Conservation (phyloP, 2,888 invertebrate species). For the Papilio demoleus region DNA sequence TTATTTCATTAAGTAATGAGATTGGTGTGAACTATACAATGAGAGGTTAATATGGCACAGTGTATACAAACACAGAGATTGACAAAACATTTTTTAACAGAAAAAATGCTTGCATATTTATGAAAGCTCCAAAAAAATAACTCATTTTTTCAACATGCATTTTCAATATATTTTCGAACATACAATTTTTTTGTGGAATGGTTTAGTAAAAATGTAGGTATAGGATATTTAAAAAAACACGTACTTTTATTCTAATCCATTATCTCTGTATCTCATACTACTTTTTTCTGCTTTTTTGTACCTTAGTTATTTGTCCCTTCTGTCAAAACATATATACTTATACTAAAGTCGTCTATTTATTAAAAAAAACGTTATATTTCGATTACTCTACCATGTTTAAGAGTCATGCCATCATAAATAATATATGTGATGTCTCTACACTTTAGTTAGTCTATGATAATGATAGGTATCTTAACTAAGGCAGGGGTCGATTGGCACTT, state of each 20-base stretch:
- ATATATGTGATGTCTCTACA: background rate
- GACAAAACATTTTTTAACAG: background rate
- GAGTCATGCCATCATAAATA: too few relatives aligned
- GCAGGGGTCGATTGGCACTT: constrained; percentile 29
- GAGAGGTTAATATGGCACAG: constrained; percentile 33
- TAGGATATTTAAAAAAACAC: background rate
- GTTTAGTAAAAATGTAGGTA: background rate
- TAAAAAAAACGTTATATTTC: background rate
- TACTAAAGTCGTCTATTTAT: too few relatives aligned
- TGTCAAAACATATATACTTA: too few relatives aligned
- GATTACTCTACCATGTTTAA: background rate
- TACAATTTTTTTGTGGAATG: background rate
- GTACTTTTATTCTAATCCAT: too few relatives aligned
- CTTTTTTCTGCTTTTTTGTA: too few relatives aligned
- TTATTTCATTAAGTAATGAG: constrained; percentile 16
- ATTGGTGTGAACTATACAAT: constrained; percentile 30
- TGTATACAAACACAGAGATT: constrained; percentile 13
- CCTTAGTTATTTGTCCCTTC: too few relatives aligned
- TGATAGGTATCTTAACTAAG: constrained; percentile 20
- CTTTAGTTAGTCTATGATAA: constrained; percentile 18
- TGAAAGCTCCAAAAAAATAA: background rate
- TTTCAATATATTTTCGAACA: background rate
- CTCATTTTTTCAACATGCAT: background rate
- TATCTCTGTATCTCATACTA: too few relatives aligned
- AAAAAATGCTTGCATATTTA: background rate